Base-by-base conservation (phyloP, 2,113 vertebrate species). In the Megaleporinus macrocephalus region DNA sequence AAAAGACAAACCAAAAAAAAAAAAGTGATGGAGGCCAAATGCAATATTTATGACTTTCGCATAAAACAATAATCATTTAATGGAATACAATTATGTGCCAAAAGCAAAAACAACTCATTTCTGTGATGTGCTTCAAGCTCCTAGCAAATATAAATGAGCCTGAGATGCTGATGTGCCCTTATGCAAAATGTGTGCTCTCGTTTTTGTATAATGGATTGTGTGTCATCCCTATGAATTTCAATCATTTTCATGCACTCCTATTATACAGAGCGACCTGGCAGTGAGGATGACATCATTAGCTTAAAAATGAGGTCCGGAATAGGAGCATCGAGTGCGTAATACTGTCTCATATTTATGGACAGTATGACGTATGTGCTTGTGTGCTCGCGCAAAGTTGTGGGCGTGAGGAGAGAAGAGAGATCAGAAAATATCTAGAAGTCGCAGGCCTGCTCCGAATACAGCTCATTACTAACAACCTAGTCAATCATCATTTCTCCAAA, bases 121-220 rank as follows among this genome's bases (percentile, higher is more conserved):
- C 47, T 57, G 16, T 29, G 20, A 49, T 72, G 18, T 78, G 49
- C 14, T 20, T 70, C 30, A 29, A 26, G 68, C 59, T n/a, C 24
- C 22, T 29, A 74, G 78, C 27, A n/a, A 72, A 62, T 26, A 24
- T 51, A 73, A 73, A 74, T 74, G 41, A 63, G 57, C 71, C 29
- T 33, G 12, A 26, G 69, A n/a, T 36, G 47, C 71, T 36, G 41
- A 73, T 44, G 77, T 70, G 65, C 55, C 63, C 29, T 75, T 80
- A 61, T 82, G 72, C 24, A 24, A 59, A 20, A 57, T 22, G 26
- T 27, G 29, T 68, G 30, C 22, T 68, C 65, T 68, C 30, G 14
- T 36, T 68, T 59, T 53, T 70, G 24, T 29, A 61, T 79, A 44
- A 70, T 61, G 53, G 78, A 80, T 30, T 72, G 78, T 30, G 68